Evolutionary conservation across 2,113 vertebrate species (phyloP).

Genomic region (Psittacula cyanocephala): DNA sequence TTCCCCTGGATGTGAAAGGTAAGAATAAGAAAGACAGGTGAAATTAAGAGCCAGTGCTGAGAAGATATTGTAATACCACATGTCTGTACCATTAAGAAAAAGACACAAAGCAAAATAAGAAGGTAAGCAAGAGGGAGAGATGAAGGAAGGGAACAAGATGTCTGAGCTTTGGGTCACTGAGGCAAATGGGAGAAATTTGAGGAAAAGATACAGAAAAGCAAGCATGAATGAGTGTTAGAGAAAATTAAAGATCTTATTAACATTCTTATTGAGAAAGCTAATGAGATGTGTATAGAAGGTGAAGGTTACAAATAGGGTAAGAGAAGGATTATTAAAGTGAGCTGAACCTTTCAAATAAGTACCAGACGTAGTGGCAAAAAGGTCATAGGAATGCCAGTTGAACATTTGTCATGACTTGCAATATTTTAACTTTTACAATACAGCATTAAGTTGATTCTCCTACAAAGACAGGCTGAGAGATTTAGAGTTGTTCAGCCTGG

Average conservation of each 20-base stretch:
- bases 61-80: neutral
- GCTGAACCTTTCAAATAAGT: neutral
- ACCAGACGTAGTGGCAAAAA: neutral
- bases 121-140: neutral
- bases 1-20: neutral
- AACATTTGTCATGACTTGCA: neutral
- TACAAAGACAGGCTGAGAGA: neutral
- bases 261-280: neutral
- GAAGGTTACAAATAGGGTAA: neutral
- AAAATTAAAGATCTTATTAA: neutral
- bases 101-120: neutral
- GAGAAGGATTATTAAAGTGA: neutral
- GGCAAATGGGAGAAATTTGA: neutral
- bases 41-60: neutral
- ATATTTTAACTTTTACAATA: neutral
- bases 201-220: neutral
- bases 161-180: neutral
- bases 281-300: neutral
- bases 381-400: neutral
- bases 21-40: neutral
- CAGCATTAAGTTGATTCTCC: neutral
- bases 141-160: neutral
- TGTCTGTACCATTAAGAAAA: neutral
- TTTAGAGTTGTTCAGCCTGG: neutral
- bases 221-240: neutral